Evolutionary conservation across 2,888 invertebrate species (phyloP), one percentile per base, ranked within the genome.

Genomic region (Tenthredo scrophulariae): DNA sequence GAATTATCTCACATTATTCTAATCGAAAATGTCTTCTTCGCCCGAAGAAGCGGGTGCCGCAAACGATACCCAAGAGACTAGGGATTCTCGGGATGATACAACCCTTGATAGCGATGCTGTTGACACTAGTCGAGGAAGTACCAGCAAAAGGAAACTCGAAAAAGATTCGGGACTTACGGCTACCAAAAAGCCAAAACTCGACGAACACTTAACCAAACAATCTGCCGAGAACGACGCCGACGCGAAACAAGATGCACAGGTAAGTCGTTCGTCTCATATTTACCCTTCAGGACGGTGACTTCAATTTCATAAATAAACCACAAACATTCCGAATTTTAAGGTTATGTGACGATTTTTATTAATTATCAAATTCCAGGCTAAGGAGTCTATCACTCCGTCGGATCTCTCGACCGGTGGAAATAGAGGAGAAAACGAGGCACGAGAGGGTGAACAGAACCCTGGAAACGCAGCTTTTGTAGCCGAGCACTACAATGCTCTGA

Each of bases 401-500:
- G 91, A 91, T 84, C 85, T 92, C 62, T 89, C 90, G 2, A 88
- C 85, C 0, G 88, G 88, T 15, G 88, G 85, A 7, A 88, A 87
- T 6, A 89, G 88, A 84, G 86, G 88, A n/a, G 87, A 88, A 75
- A 79, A 58, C n/a, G 88, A 89, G 33, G 89, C 84, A 15, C 84
- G 83, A n/a, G 75, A 77, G 33, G 82, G 85, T 40, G 37, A 62
- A 9, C 85, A 88, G 50, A 18, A 85, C 15, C 87, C 88, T 13
- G 94, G 95, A 87, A 95, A 95, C 89, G 94, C 95, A 40, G 93
- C 94, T 87, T 94, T 96, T 15, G 98, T 99, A 0, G 99, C 99
- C 1, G 95, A 96, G 4, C 99, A 99, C 94, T 99, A 99, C 93
- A 99, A 99, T 93, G 95, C 96, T 84, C 94, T 99, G 13, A 96